These are phyloP conservation scores for Amblyjoppa fuscipennis DNA, from an alignment of 2,888 invertebrate species.

Conservation along the genomic window DNA sequence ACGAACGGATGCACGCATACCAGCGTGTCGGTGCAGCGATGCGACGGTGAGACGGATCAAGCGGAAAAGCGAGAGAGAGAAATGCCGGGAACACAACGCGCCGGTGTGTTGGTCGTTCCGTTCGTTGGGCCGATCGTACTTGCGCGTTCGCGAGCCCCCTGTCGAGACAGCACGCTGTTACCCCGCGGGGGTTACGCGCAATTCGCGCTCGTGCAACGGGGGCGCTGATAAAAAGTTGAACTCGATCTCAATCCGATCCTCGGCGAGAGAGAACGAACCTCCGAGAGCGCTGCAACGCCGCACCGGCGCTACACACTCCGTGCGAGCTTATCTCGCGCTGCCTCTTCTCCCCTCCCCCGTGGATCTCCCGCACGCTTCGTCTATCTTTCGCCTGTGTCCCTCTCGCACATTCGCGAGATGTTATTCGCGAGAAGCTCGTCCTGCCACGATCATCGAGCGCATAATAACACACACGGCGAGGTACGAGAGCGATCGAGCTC, in stretches of 20 bases:
- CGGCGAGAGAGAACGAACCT: conserved; percentile 46
- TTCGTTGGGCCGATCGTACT: conserved; percentile 34
- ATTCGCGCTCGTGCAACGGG: conserved; percentile 83
- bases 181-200: conserved; percentile 85
- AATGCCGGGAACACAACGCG: conserved; percentile 55
- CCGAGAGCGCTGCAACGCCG: conserved; percentile 27
- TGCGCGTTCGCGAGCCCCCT: conserved; percentile 75
- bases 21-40: conserved; percentile 75
- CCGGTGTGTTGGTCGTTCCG: conserved; percentile 58
- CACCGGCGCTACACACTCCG: conserved; percentile 22
- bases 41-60: conserved; percentile 14
- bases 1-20: conserved; percentile 64
- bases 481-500: conserved; percentile 47
- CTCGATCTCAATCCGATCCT: conserved; percentile 83
- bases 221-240: conserved; percentile 80
- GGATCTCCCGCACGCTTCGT: conserved; percentile 46
- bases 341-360: conserved; percentile 38
- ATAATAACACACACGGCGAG: conserved; percentile 53
- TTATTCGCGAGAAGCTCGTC: conserved; percentile 58
- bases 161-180: conserved; percentile 83
- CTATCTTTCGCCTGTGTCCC: conserved; percentile 65
- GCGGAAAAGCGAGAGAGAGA: conserved; percentile 35
- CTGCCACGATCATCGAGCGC: conserved; percentile 64
- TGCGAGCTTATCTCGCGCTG: conserved; percentile 59
- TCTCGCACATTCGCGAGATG: conserved; percentile 67